Evolutionary conservation across 2,888 invertebrate species (phyloP).

Genomic region (Morinoia aosen): DNA sequence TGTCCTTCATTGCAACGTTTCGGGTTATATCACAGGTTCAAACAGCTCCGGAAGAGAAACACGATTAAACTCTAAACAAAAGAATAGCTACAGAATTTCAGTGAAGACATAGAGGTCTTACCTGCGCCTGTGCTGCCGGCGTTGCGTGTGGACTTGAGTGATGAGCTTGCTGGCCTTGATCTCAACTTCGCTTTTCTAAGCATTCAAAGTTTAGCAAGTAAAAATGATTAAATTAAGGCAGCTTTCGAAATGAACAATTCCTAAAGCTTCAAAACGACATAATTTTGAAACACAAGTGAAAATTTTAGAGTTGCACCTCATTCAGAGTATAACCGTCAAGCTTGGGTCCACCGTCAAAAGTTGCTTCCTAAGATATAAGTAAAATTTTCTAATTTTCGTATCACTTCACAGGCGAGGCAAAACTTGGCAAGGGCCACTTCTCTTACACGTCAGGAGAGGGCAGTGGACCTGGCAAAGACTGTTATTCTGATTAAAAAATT

Average conservation of each 20-base stretch:
- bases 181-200: background rate
- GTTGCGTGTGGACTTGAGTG: background rate
- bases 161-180: no score
- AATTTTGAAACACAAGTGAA: background rate
- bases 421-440: background rate
- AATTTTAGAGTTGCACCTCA: background rate
- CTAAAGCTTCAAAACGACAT: background rate
- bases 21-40: no score
- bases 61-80: no score
- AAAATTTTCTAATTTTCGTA: background rate
- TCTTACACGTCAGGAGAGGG: background rate
- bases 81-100: no score
- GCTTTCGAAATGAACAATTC: background rate
- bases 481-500: conserved; percentile 24
- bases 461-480: background rate
- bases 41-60: no score
- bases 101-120: background rate
- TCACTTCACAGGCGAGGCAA: background rate
- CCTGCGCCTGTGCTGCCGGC: background rate
- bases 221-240: background rate
- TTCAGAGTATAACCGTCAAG: background rate
- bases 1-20: no score
- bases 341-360: background rate
- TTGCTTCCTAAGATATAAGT: background rate
- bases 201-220: background rate